Evolutionary conservation across 2,888 invertebrate genomes (phyloP), one percentile per base, ranked within the genome.

Genomic region (Prosopocoilus inquinatus): DNA sequence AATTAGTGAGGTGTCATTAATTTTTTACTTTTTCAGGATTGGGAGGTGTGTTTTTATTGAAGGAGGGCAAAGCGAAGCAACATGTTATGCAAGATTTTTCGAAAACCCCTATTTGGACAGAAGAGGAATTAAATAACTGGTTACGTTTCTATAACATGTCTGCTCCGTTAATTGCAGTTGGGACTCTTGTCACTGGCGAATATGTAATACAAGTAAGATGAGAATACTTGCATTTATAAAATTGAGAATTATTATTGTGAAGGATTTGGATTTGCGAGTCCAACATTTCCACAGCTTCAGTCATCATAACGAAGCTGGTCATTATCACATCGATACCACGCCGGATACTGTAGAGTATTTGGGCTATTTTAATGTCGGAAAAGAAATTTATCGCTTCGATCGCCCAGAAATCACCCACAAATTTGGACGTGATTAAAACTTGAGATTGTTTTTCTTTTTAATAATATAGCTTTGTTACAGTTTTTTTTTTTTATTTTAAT

Each of bases 61-160:
- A 87, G 66, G 82, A 84, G 62, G 97, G 97, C 1, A 85, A 85
- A 72, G 93, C 87, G 1, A 90, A 90, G 74, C 88, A 93, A 73
- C 98, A 99, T 79, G 89, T 99, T 61, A 98, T 99, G 98, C 90
- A 93, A 35, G 94, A 95, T 74, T 98, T 97, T 79, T 90, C 94
- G 0, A 72, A 79, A 55, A 80, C 79, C 1, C 90, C 94, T 13
- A 77, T 98, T 50, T 80, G 81, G 50, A 83, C 82, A 9, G 88
- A 91, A 66, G 82, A 81, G 5, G 87, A 89, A 67, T 83, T 96
- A 12, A 88, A 94, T 72, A 73, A 82, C 44, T 99, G 98, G 97
- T 80, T 99, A 59, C 87, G 88, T 72, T 98, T 90, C 78, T 96
- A 88, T 78, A 86, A 94, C 63, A 91, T 96, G 90, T 83, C 86